Conservation (phyloP, 2,888 invertebrate species). For the Antheraea assamensis region DNA sequence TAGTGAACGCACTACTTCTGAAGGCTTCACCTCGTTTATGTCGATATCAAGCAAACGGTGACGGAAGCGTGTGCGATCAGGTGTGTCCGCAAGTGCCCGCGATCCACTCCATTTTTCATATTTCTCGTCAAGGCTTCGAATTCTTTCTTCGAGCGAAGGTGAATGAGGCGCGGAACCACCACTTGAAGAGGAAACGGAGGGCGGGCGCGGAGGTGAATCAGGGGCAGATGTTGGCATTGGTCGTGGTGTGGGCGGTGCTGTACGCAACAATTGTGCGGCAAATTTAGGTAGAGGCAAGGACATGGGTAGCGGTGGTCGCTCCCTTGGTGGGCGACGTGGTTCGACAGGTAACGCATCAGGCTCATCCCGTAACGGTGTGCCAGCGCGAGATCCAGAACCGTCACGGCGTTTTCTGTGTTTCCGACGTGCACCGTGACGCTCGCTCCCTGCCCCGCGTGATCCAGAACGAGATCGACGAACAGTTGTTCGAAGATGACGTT, state of each 20-base stretch:
- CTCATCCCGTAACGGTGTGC: conserved; percentile 82
- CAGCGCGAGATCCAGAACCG: conserved; percentile 79
- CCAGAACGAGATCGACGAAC: conserved; percentile 61
- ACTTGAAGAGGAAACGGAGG: conserved; percentile 89
- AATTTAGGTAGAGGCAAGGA: conserved; percentile 94
- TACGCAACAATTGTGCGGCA: conserved; percentile 86
- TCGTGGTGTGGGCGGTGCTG: conserved; percentile 75
- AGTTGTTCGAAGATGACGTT: conserved; percentile 59
- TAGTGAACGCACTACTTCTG: conserved; percentile 95
- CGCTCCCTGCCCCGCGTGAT: conserved; percentile 54
- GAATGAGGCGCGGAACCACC: conserved; percentile 88
- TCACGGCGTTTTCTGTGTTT: conserved; percentile 76
- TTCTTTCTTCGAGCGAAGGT: conserved; percentile 92
- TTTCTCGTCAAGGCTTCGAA: conserved; percentile 95
- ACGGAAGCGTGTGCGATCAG: conserved; percentile 83
- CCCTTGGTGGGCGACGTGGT: conserved; percentile 86
- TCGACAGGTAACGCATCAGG: conserved; percentile 90
- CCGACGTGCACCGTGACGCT: conserved; percentile 65
- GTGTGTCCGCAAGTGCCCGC: conserved; percentile 82
- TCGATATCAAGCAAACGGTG: conserved; percentile 91
- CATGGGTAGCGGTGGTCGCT: conserved; percentile 86
- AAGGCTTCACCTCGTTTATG: conserved; percentile 92
- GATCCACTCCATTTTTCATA: conserved; percentile 93
- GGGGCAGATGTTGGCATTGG: conserved; percentile 80
- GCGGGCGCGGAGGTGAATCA: conserved; percentile 86